Evolutionary conservation across 2,113 vertebrate genomes (phyloP), one percentile per base, ranked within the genome.

Genomic region (Artemisiospiza belli): DNA sequence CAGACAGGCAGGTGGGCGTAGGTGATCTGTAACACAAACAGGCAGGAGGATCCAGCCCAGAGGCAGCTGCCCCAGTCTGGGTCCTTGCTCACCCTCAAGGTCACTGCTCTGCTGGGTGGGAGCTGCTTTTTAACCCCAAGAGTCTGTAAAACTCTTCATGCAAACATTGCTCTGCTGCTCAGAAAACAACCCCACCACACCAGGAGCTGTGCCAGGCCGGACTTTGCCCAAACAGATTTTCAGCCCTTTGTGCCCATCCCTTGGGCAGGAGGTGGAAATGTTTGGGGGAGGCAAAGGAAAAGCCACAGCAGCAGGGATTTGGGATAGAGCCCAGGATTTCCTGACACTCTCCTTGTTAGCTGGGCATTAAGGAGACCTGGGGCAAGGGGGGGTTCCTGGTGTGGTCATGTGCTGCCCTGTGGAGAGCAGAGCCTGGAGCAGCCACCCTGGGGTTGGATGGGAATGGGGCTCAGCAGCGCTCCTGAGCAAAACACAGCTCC

Each of bases 1-100:
- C 0, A 5, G 27, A 0, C 14, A 22, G n/a, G 25, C 18, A 44
- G 41, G 23, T 0, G 66, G 5, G 51, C 30, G 27, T 0, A 0
- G 39, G 31, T 22, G n/a, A 68, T 18, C 5, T 41, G 12, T 3
- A 28, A 18, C n/a, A 43, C 4, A 7, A 58, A 21, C 15, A 20
- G 28, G 41, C 2, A 0, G 37, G 23, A 86, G 39, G 54, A 59
- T 19, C 37, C 4, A 0, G 15, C 31, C 23, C 27, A 25, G 20
- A 37, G 4, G 28, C 57, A 79, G 74, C 43, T 62, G 52, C 57
- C 61, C 30, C 0, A 0, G 0, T 24, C n/a, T 11, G 9, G 10
- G 22, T 35, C 79, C 70, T 55, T 30, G 19, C 43, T 47, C 8
- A 1, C n/a, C 25, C 51, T 2, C 74, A 58, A 31, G 41, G 46